phyloP scores from a whole-genome alignment of 1,140 invertebrate species.

The Leptinotarsa lineolata region DNA sequence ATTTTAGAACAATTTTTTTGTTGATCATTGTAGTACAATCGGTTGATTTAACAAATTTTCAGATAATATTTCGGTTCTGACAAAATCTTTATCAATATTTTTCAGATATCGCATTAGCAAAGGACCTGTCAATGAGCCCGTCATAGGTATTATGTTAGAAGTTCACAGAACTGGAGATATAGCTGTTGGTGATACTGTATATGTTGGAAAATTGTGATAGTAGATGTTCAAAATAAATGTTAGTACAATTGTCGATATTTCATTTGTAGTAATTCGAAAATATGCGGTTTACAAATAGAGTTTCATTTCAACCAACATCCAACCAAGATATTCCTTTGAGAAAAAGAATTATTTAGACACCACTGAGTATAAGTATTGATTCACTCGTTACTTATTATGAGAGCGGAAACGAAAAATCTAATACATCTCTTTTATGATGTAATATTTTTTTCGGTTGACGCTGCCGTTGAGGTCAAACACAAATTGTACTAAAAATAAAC shows the following conservation, averaged over 20 bases:
- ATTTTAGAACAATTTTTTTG: no score
- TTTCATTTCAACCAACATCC: no score
- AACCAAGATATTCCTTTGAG: no score
- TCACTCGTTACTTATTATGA: background rate
- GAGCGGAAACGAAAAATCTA: slow-evolving; percentile 1
- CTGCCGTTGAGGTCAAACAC: background rate
- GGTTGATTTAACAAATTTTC: no score
- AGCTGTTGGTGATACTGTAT: slow-evolving; percentile 43
- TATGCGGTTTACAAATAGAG: no score
- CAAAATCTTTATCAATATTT: slow-evolving; percentile 8
- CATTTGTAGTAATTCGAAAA: no score
- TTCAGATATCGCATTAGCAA: slow-evolving; percentile 44
- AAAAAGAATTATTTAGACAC: no score
- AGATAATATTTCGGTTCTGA: no score
- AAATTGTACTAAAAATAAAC: background rate
- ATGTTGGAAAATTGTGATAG: slow-evolving; percentile 31
- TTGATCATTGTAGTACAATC: no score
- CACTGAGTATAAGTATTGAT: no score
- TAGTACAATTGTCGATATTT: no score
- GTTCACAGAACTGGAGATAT: slow-evolving; percentile 44
- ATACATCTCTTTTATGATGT: background rate
- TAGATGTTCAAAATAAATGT: no score
- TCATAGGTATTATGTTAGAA: slow-evolving; percentile 45
- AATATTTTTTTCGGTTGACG: slow-evolving; percentile 1
- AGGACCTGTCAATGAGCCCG: slow-evolving; percentile 36